Base-by-base conservation (phyloP, 2,113 vertebrate species). In the Haemorhous mexicanus region DNA sequence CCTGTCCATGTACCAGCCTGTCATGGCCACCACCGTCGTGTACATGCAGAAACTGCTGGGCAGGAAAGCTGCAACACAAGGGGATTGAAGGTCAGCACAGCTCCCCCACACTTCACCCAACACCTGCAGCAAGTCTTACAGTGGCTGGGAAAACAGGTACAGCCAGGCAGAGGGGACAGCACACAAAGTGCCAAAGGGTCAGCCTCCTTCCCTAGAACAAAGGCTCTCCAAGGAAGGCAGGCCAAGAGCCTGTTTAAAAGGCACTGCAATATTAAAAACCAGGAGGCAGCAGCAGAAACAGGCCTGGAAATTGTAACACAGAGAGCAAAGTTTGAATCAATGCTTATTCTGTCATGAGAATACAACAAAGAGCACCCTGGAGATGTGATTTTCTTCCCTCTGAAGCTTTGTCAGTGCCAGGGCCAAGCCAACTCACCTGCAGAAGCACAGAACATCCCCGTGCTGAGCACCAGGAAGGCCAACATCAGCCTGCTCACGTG, bases 21-120 rank as follows among this genome's bases (percentile, higher is more conserved):
- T 99, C 99, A 99, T 99, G 70, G 99, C 99, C 46, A 99, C 90
- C 95, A 99, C 64, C 0, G 99, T 99, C 21, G 98, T 99, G 44
- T 99, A 99, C 99, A 99, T 99, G 91, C 99, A 99, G 98, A 99
- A 99, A 44, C 98, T 99, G 84, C 99, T 99, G 18, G 99, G 99
- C 26, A 99, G 98, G 94, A 99, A 99, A 26, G 99, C 99, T 99
- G 97, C 18, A 93, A 92, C 26, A 30, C 46, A 27, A 73, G 55
- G 64, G 39, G 77, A 58, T 1, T 7, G 33, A 68, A 33, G 41
- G 26, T 93, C 6, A 90, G 64, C 50, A 46, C 35, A 53, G 56
- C 35, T 14, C 10, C 27, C 49, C 27, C 55, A 53, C 37, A 10
- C 46, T 22, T 20, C 5, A 23, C 30, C 56, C 63, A 61, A 9